Percentiles rank a stretch among this genome's conserved stretches.
Conservation (phyloP, 2,888 invertebrate species). For the Lamellibrachia columna region DNA sequence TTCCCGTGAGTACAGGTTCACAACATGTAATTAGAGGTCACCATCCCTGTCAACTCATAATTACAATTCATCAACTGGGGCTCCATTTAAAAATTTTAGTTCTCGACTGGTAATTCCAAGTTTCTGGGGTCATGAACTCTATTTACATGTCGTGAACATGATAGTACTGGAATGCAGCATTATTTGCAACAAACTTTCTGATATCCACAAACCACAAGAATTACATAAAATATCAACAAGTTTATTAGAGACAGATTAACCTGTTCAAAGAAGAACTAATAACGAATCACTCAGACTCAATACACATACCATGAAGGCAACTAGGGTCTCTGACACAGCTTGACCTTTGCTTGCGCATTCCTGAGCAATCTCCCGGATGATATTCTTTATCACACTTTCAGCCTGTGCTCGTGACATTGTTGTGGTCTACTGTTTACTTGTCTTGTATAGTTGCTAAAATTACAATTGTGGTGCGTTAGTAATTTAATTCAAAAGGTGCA, state of each 20-base stretch:
- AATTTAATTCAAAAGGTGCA: background rate
- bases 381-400: conserved; percentile 66
- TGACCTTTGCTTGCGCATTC: conserved; percentile 66
- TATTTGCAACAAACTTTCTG: too few relatives aligned
- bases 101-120: too few relatives aligned
- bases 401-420: conserved; percentile 65
- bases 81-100: too few relatives aligned
- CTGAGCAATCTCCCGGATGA: conserved; percentile 65
- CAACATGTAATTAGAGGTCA: too few relatives aligned
- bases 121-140: too few relatives aligned
- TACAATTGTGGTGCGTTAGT: background rate
- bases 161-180: too few relatives aligned
- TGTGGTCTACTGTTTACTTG: background rate
- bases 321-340: conserved; percentile 66
- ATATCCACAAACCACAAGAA: too few relatives aligned
- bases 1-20: too few relatives aligned
- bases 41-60: too few relatives aligned
- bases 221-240: too few relatives aligned
- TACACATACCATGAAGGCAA: conserved; percentile 65
- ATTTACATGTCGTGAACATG: too few relatives aligned
- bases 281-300: background rate
- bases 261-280: background rate
- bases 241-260: background rate
- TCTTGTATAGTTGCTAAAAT: background rate
- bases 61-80: too few relatives aligned